Percentiles rank a stretch among this genome's conserved stretches.
Conservation (phyloP, 1,140 invertebrate genomes). For the Stenopsyche tienmushanensis region DNA sequence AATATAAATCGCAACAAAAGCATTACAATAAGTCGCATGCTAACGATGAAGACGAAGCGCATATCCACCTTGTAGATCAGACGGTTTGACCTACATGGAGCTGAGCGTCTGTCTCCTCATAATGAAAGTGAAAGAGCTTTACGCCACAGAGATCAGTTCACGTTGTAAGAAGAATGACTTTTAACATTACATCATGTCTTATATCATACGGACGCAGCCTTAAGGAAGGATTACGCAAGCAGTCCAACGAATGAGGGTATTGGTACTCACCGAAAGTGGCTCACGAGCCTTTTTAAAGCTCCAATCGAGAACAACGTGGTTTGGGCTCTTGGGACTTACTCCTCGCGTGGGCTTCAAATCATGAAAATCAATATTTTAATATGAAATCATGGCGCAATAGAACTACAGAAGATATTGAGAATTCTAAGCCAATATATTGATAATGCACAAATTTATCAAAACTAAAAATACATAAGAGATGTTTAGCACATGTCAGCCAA, state of each 20-base stretch:
- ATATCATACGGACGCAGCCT: neutral
- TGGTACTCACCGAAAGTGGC: slow-evolving; percentile 28
- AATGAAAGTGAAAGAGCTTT: slow-evolving; percentile 31
- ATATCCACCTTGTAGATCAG: neutral
- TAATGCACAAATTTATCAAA: neutral
- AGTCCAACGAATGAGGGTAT: neutral
- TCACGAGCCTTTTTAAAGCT: neutral
- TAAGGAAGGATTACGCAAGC: slow-evolving; percentile 12
- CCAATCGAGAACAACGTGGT: too few relatives aligned
- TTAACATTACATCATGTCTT: slow-evolving; percentile 22
- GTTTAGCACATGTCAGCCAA: too few relatives aligned
- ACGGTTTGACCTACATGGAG: slow-evolving; percentile 1
- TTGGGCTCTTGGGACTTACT: neutral
- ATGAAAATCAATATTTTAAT: neutral
- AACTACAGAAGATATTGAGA: neutral
- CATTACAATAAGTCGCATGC: too few relatives aligned
- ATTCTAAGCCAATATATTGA: neutral
- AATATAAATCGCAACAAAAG: too few relatives aligned
- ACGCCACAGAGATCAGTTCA: slow-evolving; percentile 12
- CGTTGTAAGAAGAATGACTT: slow-evolving; percentile 1
- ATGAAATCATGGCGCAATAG: neutral
- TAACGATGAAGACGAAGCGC: too few relatives aligned
- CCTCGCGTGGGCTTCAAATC: neutral
- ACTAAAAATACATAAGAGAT: neutral
- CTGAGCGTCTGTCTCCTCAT: neutral